These are phyloP conservation scores for Penaeus monodon DNA, from an alignment of 2,888 invertebrate genomes.

Conservation along the genomic window DNA sequence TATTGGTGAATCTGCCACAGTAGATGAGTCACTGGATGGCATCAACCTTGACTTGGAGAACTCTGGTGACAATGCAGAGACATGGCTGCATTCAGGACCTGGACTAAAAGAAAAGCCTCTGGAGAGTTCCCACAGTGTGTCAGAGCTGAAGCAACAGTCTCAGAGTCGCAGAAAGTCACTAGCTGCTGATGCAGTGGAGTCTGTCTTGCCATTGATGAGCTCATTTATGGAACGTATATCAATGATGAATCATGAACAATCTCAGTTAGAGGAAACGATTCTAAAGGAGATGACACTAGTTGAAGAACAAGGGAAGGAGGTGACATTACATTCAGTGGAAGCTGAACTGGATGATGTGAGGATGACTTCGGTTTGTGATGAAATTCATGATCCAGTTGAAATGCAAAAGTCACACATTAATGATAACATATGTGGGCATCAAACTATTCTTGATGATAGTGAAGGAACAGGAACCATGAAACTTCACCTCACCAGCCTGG, in stretches of 20 bases:
- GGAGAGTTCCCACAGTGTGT: not conserved
- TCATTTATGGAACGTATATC: not conserved
- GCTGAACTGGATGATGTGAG: no score
- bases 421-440: no score
- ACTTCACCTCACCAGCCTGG: no score
- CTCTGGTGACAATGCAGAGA: not conserved
- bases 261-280: not conserved
- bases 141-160: not conserved
- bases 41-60: constrained; percentile 3
- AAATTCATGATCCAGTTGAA: no score
- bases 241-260: not conserved
- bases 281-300: no score
- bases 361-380: no score
- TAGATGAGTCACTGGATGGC: constrained; percentile 5
- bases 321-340: no score
- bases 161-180: not conserved
- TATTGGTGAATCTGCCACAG: no score
- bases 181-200: not conserved
- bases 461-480: no score
- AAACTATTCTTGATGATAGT: no score
- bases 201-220: not conserved
- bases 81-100: not conserved
- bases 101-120: not conserved
- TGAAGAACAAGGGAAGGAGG: no score
- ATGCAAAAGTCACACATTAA: no score